Evolutionary conservation across 2,797 vertebrate species (phyloP).

Genomic region (Oreochromis mossambicus): DNA sequence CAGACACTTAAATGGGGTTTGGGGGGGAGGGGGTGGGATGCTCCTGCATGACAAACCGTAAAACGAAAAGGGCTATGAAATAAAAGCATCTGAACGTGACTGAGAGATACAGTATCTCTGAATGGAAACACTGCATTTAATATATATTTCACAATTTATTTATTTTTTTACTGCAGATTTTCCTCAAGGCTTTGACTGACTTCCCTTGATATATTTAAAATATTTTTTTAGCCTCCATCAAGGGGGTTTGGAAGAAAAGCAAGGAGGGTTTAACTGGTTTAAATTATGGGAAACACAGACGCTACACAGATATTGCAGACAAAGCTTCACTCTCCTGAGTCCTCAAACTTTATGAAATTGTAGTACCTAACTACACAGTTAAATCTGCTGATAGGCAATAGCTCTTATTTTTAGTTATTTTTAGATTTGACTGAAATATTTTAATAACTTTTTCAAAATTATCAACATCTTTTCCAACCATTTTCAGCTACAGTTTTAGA

Average conservation of each 20-base stretch:
- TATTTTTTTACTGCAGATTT: background rate
- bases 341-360: background rate
- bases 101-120: background rate
- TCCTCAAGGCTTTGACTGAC: background rate
- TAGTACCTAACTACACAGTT: background rate
- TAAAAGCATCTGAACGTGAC: conserved; percentile 12
- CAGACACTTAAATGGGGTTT: conserved; percentile 39
- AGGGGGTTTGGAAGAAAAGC: background rate
- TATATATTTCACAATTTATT: background rate
- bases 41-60: conserved; percentile 4
- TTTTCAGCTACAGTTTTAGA: background rate
- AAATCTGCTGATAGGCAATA: background rate
- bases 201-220: background rate
- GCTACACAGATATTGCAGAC: background rate
- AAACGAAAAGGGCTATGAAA: conserved; percentile 21
- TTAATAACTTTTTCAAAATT: background rate
- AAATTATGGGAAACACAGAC: background rate
- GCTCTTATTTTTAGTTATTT: background rate
- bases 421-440: background rate
- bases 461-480: background rate
- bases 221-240: background rate
- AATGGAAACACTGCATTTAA: background rate
- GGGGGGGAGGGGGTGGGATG: background rate
- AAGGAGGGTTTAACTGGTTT: background rate
- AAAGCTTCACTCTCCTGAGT: background rate